phyloP scores from a whole-genome alignment of 2,797 vertebrate genomes.

The Lacerta agilis region DNA sequence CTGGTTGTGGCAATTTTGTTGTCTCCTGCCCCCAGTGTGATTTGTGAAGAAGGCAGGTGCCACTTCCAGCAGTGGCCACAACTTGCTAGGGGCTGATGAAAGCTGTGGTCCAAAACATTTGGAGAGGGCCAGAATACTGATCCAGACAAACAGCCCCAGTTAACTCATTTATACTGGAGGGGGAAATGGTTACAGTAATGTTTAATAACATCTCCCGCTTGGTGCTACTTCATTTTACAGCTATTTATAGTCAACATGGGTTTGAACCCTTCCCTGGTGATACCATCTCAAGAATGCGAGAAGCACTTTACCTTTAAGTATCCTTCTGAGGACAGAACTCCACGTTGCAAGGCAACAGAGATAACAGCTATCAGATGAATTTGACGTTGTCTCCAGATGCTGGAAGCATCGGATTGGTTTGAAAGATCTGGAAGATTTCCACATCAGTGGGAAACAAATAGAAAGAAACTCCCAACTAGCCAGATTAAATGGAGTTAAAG shows the following conservation, averaged over 20 bases:
- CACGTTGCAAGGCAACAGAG: neutral
- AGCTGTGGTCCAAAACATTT: neutral
- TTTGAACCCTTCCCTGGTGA: constrained; percentile 23
- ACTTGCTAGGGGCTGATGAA: no score
- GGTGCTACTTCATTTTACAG: constrained; percentile 16
- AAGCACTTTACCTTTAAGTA: constrained; percentile 28
- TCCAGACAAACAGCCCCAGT: neutral
- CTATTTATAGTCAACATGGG: constrained; percentile 29
- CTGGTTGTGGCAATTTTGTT: no score
- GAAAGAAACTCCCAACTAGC: neutral
- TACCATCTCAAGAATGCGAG: constrained; percentile 33
- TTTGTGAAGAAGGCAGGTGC: no score
- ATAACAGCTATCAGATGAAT: fast-evolving
- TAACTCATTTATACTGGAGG: neutral
- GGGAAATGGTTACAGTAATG: constrained; percentile 35
- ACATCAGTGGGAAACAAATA: neutral
- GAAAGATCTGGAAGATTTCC: constrained; percentile 6
- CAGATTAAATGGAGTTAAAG: neutral
- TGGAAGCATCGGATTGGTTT: neutral
- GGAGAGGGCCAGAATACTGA: neutral
- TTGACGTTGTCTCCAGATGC: neutral
- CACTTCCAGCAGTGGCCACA: no score
- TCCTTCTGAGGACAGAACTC: constrained; percentile 8
- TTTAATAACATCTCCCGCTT: constrained; percentile 12
- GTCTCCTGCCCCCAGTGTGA: no score